A percentile compares a stretch with the other conserved stretches of the same genome.
These are phyloP conservation scores for Littorina saxatilis DNA, from an alignment of 1,140 invertebrate species.

Conservation along the genomic window DNA sequence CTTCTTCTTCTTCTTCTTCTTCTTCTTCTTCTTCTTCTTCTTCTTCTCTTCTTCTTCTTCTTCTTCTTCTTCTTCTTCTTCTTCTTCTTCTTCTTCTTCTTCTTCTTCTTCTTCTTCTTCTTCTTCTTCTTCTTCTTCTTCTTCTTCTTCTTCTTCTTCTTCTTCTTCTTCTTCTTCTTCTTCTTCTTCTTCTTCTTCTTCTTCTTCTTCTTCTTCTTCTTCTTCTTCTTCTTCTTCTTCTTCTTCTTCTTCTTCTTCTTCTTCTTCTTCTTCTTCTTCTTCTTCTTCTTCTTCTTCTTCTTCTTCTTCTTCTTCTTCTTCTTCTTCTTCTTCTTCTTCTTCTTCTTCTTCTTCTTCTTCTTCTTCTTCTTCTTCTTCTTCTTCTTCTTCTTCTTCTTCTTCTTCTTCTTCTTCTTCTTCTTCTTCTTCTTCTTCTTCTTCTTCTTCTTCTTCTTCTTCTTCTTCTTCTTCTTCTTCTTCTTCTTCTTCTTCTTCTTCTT, in stretches of 20 bases:
- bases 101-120: not conserved
- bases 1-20: slow-evolving; percentile 15
- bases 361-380: not conserved
- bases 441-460: not conserved
- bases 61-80: not conserved
- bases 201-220: slow-evolving; percentile 6
- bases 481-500: not conserved
- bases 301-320: slow-evolving; percentile 36
- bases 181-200: slow-evolving; percentile 1
- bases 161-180: not conserved
- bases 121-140: not conserved
- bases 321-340: not conserved
- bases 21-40: slow-evolving; percentile 33
- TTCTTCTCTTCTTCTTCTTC: slow-evolving; percentile 32
- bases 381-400: not conserved
- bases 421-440: not conserved
- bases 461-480: not conserved
- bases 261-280: slow-evolving; percentile 10
- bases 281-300: slow-evolving; percentile 29
- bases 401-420: not conserved
- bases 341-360: not conserved
- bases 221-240: not conserved
- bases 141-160: not conserved
- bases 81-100: not conserved
- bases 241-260: not conserved